Evolutionary conservation across 2,113 vertebrate species (phyloP), one percentile per base, ranked within the genome.

Genomic region (Tonatia bakeri): DNA sequence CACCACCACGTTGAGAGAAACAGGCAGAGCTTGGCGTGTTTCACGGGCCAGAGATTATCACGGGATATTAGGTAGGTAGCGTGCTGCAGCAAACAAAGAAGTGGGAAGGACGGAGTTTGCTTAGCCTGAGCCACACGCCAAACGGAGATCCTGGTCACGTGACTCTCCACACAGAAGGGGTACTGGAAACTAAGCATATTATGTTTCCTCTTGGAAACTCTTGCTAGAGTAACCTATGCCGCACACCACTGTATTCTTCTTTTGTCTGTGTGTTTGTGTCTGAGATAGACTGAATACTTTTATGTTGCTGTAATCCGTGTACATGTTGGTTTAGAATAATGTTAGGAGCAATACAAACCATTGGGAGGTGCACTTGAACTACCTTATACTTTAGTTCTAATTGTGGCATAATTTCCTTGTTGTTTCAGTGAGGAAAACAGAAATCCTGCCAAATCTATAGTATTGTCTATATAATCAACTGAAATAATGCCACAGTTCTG

Each of bases 1-100:
- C 98, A 97, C 96, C 97, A 96, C 97, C 87, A 77, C 82, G 91
- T 89, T 94, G 77, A 96, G 87, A 89, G 97, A 97, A 97, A 97
- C 95, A 96, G 96, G 91, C 87, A 47, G 54, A 89, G 88, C 54
- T 65, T 43, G 95, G 69, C 54, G 13, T 90, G 72, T 96, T 98
- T 96, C 80, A 96, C 10, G 88, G 96, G 93, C 95, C 95, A 96
- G 79, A 95, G 96, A 97, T 88, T 95, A 97, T 90, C 90, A 87
- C 17, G 43, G 79, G 70, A 59, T 95, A 83, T 80, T 94, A 90
- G 90, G 81, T 91, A 87, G 93, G 80, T 36, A 54, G 61, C 7
- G 17, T 45, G 65, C 75, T 80, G 52, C 26, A 2, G 85, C 61
- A 92, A 95, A 97, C 91, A 95, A 97, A 95, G 92, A 77, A 73